A percentile compares a stretch with the other conserved stretches of the same genome.
phyloP scores from a whole-genome alignment of 2,888 invertebrate genomes.

The Patella pellucida region DNA sequence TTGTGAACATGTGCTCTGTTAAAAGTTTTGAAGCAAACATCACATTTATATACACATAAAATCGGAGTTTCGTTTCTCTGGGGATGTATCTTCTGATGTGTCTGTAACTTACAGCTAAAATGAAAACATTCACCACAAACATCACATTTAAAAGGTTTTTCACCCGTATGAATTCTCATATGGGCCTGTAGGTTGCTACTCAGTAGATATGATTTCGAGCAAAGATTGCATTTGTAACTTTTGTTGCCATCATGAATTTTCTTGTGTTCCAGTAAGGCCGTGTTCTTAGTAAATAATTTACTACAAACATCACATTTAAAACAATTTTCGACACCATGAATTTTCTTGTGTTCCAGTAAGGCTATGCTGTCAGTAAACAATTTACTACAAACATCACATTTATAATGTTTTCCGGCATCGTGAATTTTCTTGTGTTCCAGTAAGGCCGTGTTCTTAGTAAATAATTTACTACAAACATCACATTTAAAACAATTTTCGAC shows the following conservation, averaged over 20 bases:
- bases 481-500: too few relatives aligned
- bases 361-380: neutral
- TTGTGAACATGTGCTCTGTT: neutral
- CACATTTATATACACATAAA: neutral
- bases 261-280: too few relatives aligned
- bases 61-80: neutral
- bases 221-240: too few relatives aligned
- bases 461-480: too few relatives aligned
- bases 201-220: too few relatives aligned
- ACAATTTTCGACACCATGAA: too few relatives aligned
- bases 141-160: constrained; percentile 1
- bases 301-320: too few relatives aligned
- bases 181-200: too few relatives aligned
- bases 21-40: neutral
- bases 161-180: too few relatives aligned
- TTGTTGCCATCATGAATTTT: too few relatives aligned
- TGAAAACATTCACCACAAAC: neutral
- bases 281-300: too few relatives aligned
- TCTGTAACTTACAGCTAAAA: neutral
- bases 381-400: neutral
- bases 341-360: too few relatives aligned
- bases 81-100: neutral
- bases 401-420: neutral
- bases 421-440: neutral
- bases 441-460: neutral